A percentile compares a stretch with the other conserved stretches of the same genome.
phyloP scores from a whole-genome alignment of 2,113 vertebrate genomes.

The Hippolais icterina region DNA sequence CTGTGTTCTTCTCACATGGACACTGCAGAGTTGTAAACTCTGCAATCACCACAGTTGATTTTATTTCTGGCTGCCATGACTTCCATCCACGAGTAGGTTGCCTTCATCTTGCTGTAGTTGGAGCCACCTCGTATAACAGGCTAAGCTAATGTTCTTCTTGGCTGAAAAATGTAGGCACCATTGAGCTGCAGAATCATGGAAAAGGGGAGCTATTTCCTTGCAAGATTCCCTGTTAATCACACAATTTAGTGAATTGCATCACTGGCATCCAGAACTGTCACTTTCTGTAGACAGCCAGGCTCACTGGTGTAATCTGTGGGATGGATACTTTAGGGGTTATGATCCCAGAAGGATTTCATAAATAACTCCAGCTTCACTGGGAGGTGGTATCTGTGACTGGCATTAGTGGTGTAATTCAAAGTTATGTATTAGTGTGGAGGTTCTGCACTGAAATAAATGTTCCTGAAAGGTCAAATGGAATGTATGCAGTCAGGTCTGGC shows the following conservation, averaged over 20 bases:
- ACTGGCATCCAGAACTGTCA: neutral
- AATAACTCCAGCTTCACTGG: neutral
- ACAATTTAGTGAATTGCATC: neutral
- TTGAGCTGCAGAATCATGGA: neutral
- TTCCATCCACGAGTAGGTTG: rapidly evolving
- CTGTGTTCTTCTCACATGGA: neutral
- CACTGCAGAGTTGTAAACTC: neutral
- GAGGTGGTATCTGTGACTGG: neutral
- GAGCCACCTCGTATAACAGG: neutral
- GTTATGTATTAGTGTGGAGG: neutral
- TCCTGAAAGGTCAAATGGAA: slow-evolving; percentile 36
- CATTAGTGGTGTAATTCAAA: neutral
- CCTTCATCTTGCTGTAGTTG: neutral
- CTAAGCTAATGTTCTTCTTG: neutral
- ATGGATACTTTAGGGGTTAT: rapidly evolving
- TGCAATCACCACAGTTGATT: rapidly evolving
- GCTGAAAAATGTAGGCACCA: neutral
- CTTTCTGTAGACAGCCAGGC: neutral
- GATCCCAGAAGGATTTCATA: neutral
- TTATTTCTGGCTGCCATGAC: neutral
- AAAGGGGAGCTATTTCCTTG: neutral
- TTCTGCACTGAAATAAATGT: slow-evolving; percentile 24
- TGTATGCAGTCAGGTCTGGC: slow-evolving; percentile 21
- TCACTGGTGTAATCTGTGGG: neutral
- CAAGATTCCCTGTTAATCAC: neutral